Evolutionary conservation across 2,113 vertebrate species (phyloP).

Genomic region (Ancistrus triradiatus): DNA sequence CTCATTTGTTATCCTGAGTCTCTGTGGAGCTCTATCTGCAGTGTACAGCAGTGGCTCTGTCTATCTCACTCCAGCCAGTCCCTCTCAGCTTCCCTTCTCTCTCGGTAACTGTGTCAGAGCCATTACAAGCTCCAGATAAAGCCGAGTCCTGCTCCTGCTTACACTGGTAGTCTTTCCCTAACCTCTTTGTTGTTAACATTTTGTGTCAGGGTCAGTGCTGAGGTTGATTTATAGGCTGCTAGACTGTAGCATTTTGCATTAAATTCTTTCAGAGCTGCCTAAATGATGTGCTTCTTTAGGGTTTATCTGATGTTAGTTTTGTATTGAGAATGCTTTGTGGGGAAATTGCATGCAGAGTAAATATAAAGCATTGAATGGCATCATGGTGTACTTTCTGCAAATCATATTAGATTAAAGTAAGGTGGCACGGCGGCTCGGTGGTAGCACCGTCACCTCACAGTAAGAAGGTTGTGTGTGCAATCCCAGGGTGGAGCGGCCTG

Average conservation of each 20-base stretch:
- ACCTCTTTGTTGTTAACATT: conserved; percentile 6
- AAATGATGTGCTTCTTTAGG: too few relatives aligned
- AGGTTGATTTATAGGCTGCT: conserved; percentile 41
- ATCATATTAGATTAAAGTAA: too few relatives aligned
- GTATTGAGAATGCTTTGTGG: background rate
- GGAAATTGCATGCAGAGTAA: too few relatives aligned
- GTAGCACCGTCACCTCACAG: too few relatives aligned
- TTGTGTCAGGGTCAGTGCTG: conserved; percentile 16
- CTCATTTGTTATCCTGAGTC: conserved; percentile 61
- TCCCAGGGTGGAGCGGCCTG: too few relatives aligned
- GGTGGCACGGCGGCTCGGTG: too few relatives aligned
- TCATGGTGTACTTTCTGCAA: too few relatives aligned
- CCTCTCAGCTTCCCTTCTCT: conserved; percentile 25
- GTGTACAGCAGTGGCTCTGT: conserved; percentile 50
- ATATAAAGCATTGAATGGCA: too few relatives aligned
- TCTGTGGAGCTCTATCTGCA: conserved; percentile 55
- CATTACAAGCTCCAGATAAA: conserved; percentile 58
- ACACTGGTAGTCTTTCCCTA: conserved; percentile 26
- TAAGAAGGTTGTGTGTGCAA: too few relatives aligned
- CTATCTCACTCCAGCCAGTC: background rate
- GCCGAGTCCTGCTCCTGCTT: conserved; percentile 35
- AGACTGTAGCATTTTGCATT: conserved; percentile 15
- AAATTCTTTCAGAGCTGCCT: too few relatives aligned
- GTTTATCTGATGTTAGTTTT: background rate
- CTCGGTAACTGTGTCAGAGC: conserved; percentile 51